Base-by-base conservation (phyloP, 1,140 invertebrate genomes). In the Bombus haemorrhoidalis region DNA sequence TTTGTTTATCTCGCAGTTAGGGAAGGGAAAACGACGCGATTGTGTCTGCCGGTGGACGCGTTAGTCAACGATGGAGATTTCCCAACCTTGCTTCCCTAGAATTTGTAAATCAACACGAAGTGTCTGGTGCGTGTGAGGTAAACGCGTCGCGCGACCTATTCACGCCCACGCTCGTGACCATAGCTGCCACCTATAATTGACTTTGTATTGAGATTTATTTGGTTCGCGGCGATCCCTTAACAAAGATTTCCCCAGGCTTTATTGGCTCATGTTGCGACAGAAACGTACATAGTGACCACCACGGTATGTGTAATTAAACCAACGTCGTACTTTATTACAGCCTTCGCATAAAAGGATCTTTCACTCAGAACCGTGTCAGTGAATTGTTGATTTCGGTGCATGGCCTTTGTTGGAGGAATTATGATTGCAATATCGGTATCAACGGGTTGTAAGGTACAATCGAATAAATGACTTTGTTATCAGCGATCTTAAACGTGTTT, bases 131-230 rank as follows among this genome's bases (percentile, higher is more conserved):
- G 78, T 59, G 83, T 57, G 87, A 85, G 89, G 89, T 82, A 89
- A 89, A 87, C 83, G 81, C 83, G 80, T 87, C 81, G 81, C n/a
- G 39, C 79, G 82, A 89, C 69, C 74, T 83, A 89, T 90, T 89
- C 85, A 87, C 89, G 89, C 89, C 89, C 88, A 90, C 89, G 64
- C 25, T 41, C 72, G n/a, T 64, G 82, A 74, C 68, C 88, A 73
- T 90, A 89, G 86, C 88, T 89, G 89, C 88, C 89, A 89, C 73
- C 73, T 71, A 64, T 90, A 90, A 90, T 90, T 90, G 89, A 90
- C 89, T 89, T 89, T 89, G 88, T 83, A 90, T 90, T 87, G 81
- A 89, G 89, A 90, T 90, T 90, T 90, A 90, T 90, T 82, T 72
- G 74, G 85, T 76, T 47, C 86, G 76, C 74, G 85, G 69, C 79